Base-by-base conservation (phyloP, 2,888 invertebrate genomes). In the Melanargia galathea region DNA sequence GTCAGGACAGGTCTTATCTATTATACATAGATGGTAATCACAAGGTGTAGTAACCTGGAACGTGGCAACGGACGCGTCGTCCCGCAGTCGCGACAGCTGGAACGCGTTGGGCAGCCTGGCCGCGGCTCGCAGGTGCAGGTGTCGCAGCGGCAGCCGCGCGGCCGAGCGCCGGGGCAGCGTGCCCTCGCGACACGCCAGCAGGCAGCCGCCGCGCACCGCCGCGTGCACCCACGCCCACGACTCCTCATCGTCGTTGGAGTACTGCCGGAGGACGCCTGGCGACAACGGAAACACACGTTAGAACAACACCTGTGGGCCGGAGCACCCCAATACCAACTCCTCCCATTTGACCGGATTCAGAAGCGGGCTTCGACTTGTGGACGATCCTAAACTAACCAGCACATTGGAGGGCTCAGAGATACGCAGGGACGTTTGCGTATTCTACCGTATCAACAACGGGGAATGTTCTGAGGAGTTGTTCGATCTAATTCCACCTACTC, bases 181-280 rank as follows among this genome's bases (percentile, higher is more conserved):
- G 60, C 90, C 91, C 60, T 91, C 90, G n/a, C 90, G 82, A 87
- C 91, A 90, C 38, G 85, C 91, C 61, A 86, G 83, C 69, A 92
- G 78, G 71, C 90, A 87, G 16, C 89, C 90, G 60, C 83, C 75
- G 13, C 84, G 83, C 60, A 90, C 87, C 1, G 88, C 90, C 40
- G 83, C 89, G n/a, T 87, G 87, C 70, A 90, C 90, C 90, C 90
- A 89, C 59, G 87, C 83, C 84, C 86, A 90, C 10, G 86, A 85
- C 51, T 81, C 81, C 33, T 65, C 73, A 69, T 87, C 87, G 51
- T 86, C 84, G 75, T 87, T 86, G 79, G 87, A 89, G 78, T 87
- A 90, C 79, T 90, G 90, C 33, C 90, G 83, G 68, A 90, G 86
- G 18, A 90, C 86, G 67, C 90, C 90, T 90, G 82, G 0, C 51